phyloP scores from a whole-genome alignment of 2,888 invertebrate species.

The Tinea semifulvella region DNA sequence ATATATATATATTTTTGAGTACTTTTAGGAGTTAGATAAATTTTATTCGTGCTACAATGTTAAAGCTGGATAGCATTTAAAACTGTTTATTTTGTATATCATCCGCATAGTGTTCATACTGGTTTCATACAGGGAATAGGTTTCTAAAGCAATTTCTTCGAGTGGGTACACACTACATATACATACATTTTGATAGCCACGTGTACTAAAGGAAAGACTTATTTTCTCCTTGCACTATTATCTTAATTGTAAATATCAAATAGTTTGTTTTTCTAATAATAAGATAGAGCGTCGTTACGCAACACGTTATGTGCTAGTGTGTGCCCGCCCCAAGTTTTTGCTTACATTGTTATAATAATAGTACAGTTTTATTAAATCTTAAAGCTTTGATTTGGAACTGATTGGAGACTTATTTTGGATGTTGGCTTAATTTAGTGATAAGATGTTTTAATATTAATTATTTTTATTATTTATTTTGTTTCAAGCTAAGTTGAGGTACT shows the following conservation, averaged over 20 bases:
- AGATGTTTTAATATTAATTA: conserved; percentile 20
- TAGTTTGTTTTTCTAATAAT: too few species aligned
- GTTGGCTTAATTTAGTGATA: conserved; percentile 48
- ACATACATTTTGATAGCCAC: too few species aligned
- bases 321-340: neutral
- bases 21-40: neutral
- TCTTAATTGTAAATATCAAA: too few species aligned
- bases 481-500: conserved; percentile 42
- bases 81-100: conserved; percentile 4
- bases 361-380: conserved; percentile 22
- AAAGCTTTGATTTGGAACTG: conserved; percentile 64
- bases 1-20: conserved; percentile 5
- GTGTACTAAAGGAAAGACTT: too few species aligned
- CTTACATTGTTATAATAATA: conserved; percentile 7
- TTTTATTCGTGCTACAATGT: neutral
- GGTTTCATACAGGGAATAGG: conserved; percentile 11
- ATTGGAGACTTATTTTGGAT: conserved; percentile 30
- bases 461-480: conserved; percentile 18
- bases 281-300: neutral
- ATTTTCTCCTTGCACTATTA: too few species aligned
- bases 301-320: neutral
- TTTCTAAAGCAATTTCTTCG: neutral
- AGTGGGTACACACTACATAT: neutral
- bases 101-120: conserved; percentile 12
- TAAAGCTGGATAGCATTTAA: conserved; percentile 8